These are phyloP conservation scores for Nymphalis urticae DNA, from an alignment of 2,888 invertebrate genomes.

Conservation along the genomic window DNA sequence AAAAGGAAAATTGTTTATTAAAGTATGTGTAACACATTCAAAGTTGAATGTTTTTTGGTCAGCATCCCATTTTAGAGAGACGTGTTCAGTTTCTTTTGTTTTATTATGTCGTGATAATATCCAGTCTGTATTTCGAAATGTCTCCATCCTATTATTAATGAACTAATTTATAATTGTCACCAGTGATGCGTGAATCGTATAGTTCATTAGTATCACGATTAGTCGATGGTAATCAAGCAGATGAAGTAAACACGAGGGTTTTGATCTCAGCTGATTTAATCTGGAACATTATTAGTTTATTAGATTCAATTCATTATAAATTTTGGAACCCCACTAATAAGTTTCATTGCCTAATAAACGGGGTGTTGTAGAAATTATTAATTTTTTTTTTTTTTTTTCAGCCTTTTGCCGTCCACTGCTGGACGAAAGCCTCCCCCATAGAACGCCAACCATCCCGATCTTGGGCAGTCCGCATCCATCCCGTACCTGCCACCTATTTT, in stretches of 20 bases:
- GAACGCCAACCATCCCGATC: too few relatives aligned
- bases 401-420: too few relatives aligned
- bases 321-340: constrained; percentile 4
- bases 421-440: too few relatives aligned
- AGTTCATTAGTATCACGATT: constrained; percentile 32
- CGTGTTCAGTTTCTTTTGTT: too few relatives aligned
- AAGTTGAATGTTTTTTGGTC: too few relatives aligned
- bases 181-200: constrained; percentile 11
- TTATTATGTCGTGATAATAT: not conserved
- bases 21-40: too few relatives aligned
- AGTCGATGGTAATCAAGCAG: constrained; percentile 30
- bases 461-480: too few relatives aligned
- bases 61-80: too few relatives aligned
- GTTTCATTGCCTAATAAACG: not conserved
- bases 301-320: constrained; percentile 3
- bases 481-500: too few relatives aligned
- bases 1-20: too few relatives aligned
- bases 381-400: too few relatives aligned
- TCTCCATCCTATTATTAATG: constrained; percentile 17
- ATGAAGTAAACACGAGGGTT: constrained; percentile 3
- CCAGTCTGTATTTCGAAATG: not conserved
- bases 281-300: not conserved
- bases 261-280: constrained; percentile 10
- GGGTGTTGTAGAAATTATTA: not conserved
- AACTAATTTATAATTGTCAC: constrained; percentile 32